Base-by-base conservation (phyloP, 1,140 invertebrate genomes). In the Ostrea denselamellosa region DNA sequence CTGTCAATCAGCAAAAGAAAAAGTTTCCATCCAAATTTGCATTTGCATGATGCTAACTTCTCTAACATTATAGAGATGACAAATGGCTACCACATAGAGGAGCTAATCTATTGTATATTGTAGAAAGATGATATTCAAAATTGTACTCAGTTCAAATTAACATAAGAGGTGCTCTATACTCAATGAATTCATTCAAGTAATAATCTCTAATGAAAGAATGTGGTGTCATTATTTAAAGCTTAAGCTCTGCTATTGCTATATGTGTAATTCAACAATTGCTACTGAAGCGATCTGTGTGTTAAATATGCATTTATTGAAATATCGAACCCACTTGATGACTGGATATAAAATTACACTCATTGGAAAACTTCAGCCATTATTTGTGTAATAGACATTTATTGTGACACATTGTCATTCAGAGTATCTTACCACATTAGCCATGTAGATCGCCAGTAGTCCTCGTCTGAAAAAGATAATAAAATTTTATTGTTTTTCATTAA, bases 391-490 rank as follows among this genome's bases (percentile, higher is more conserved):
- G 68, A 28, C 28, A 77, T 77, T 34, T 25, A 28, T 28, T 17
- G 28, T 52, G n/a, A 83, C 82, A 83, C 44, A 81, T n/a, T 83
- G 19, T 17, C 10, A 19, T 53, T 8, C 52, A 51, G 44, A 54
- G n/a, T 54, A 89, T 95, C 96, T 95, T 95, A 96, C 96, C 92
- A 97, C 96, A 95, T 98, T 98, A 71, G 97, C 96, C 83, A 97
- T 97, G 94, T 98, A 98, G 17, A 97, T 94, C 90, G 96, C 96
- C 8, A 98, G 94, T 8, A 97, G 93, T 12, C 96, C 95, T 89
- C 97, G 95, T 87, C 97, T 96, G 25, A 96, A 96, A 89, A 96
- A 96, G 68, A 90, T 89, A 90, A 87, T 17, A 88, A 28, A 77
- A 77, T 77, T 77, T 77, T 83, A 44, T 56, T 34, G 56, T 56